A percentile compares a stretch with the other conserved stretches of the same genome.
These are phyloP conservation scores for Pantherophis guttatus DNA, from an alignment of 2,113 vertebrate species.

Conservation along the genomic window DNA sequence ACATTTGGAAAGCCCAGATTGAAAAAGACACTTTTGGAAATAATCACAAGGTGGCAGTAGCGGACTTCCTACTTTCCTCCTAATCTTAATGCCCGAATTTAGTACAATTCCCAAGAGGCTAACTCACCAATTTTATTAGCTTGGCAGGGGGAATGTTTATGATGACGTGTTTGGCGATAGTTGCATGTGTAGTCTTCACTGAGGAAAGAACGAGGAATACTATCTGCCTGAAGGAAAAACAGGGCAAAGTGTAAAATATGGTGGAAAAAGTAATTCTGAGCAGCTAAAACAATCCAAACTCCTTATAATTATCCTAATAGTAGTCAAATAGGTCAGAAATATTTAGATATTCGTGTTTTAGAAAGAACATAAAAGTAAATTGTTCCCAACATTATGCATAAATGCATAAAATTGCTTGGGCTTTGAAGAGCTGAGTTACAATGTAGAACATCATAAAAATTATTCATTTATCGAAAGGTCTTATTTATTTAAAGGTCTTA, in stretches of 20 bases:
- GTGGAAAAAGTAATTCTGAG: background rate
- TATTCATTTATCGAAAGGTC: background rate
- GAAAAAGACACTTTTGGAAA: background rate
- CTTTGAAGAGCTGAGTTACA: background rate
- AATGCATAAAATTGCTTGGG: background rate
- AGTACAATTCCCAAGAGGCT: background rate
- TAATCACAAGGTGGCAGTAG: background rate
- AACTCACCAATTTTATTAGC: conserved; percentile 81
- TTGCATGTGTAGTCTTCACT: conserved; percentile 81
- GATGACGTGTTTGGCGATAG: conserved; percentile 71
- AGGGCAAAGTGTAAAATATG: background rate
- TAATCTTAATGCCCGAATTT: background rate
- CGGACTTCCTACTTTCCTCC: background rate
- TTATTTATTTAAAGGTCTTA: background rate
- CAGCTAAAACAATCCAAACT: background rate
- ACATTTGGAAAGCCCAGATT: background rate
- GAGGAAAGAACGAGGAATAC: conserved; percentile 80
- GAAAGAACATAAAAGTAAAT: background rate
- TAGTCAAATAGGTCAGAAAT: background rate
- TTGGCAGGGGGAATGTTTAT: conserved; percentile 70
- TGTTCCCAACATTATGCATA: background rate
- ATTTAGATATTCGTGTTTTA: background rate
- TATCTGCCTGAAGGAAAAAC: conserved; percentile 80
- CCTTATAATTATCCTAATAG: background rate
- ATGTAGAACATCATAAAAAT: background rate